Evolutionary conservation across 1,140 invertebrate species (phyloP).

Genomic region (Calosoma granatense): DNA sequence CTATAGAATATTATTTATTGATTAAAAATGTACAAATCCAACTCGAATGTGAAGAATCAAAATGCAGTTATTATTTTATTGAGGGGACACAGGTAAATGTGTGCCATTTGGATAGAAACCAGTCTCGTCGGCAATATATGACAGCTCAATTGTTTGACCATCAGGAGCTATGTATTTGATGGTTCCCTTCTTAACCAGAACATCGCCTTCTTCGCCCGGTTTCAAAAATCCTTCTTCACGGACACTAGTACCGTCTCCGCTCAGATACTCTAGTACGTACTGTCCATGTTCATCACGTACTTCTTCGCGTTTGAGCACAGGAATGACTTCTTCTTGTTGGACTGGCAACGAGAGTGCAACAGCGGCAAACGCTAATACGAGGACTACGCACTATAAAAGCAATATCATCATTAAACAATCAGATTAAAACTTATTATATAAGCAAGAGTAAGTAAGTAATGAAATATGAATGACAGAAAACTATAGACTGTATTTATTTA

Average conservation of each 20-base stretch:
- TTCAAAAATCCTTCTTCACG: conserved; percentile 16
- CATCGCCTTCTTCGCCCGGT: conserved; percentile 12
- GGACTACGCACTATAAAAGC: background rate
- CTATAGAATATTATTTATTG: too few relatives aligned
- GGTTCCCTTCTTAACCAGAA: conserved; percentile 17
- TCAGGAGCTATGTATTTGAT: conserved; percentile 32
- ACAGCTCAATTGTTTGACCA: conserved; percentile 24
- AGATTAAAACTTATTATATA: too few relatives aligned
- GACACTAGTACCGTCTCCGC: conserved; percentile 17
- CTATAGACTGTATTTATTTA: too few relatives aligned
- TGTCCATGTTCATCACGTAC: conserved; percentile 17
- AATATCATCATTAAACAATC: background rate
- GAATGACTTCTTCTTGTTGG: conserved; percentile 11
- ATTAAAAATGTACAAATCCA: too few relatives aligned
- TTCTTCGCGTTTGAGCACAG: conserved; percentile 14
- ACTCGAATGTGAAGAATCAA: too few relatives aligned
- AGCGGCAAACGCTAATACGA: background rate
- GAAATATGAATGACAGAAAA: too few relatives aligned
- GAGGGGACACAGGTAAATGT: background rate
- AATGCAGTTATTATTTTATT: too few relatives aligned
- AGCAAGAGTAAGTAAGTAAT: too few relatives aligned
- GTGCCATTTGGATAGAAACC: conserved; percentile 16
- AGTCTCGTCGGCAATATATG: conserved; percentile 17
- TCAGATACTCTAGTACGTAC: conserved; percentile 15
- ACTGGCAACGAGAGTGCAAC: background rate